A percentile compares a stretch with the other conserved stretches of the same genome.
Conservation (phyloP, 2,888 invertebrate species). For the Ophraella communa region DNA sequence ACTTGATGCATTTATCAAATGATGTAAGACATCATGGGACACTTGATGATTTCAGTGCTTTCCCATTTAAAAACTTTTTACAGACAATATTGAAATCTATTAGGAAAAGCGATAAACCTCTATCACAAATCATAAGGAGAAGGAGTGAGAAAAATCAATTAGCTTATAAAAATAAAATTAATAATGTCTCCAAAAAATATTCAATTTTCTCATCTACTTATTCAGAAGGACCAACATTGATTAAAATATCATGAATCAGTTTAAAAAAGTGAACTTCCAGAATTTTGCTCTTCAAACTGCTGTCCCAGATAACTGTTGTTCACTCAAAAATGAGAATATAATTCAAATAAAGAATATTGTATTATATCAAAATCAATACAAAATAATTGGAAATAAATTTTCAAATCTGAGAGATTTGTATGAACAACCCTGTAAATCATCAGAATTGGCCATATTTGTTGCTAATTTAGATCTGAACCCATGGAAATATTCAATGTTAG, state of each 20-base stretch:
- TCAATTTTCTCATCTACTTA: no score
- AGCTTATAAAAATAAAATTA: no score
- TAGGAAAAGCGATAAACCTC: constrained; percentile 24
- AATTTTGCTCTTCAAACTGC: constrained; percentile 17
- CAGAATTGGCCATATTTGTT: neutral
- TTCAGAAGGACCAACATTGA: no score
- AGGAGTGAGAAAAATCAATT: neutral
- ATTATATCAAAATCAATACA: constrained; percentile 13
- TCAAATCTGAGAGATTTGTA: neutral
- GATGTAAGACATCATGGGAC: no score
- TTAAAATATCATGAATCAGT: constrained; percentile 15
- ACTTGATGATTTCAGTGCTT: no score
- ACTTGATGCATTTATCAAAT: constrained; percentile 12
- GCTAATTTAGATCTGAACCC: neutral
- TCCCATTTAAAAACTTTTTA: no score
- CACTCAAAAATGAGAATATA: constrained; percentile 15
- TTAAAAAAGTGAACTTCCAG: constrained; percentile 19
- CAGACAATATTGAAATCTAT: constrained; percentile 13
- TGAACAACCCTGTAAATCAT: neutral
- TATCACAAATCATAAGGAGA: constrained; percentile 23
- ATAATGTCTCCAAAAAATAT: no score
- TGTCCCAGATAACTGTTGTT: constrained; percentile 19
- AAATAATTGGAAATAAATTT: constrained; percentile 16
- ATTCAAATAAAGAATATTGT: constrained; percentile 11
- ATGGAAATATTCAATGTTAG: neutral